Evolutionary conservation across 2,888 invertebrate species (phyloP).

Genomic region (Thereva unica): DNA sequence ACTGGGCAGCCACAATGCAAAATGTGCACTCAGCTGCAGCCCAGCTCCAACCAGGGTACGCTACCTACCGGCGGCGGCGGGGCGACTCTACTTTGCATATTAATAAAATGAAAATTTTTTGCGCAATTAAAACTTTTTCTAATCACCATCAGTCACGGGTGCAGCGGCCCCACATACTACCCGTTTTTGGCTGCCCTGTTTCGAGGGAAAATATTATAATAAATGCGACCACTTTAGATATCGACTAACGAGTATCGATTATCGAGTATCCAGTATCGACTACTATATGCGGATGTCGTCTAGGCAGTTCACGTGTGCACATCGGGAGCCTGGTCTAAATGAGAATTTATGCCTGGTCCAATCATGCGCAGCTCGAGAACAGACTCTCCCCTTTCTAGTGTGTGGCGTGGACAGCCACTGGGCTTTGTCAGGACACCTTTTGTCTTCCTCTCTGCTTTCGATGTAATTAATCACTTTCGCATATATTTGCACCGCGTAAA

Average conservation of each 20-base stretch:
- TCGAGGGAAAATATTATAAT: not conserved
- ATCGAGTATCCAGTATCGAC: too few relatives aligned
- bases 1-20: too few relatives aligned
- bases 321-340: slow-evolving; percentile 3
- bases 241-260: not conserved
- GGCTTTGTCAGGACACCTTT: slow-evolving; percentile 1
- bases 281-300: too few relatives aligned
- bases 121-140: slow-evolving; percentile 32
- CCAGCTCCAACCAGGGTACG: too few relatives aligned
- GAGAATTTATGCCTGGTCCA: slow-evolving; percentile 33
- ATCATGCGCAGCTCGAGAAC: not conserved
- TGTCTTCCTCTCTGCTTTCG: not conserved
- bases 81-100: slow-evolving; percentile 22
- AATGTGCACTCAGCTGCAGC: too few relatives aligned
- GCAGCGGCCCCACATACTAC: too few relatives aligned
- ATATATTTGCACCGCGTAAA: slow-evolving; percentile 2
- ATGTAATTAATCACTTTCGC: not conserved
- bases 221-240: not conserved
- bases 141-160: slow-evolving; percentile 16
- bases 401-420: not conserved
- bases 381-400: slow-evolving; percentile 2
- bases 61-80: too few relatives aligned
- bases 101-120: slow-evolving; percentile 31
- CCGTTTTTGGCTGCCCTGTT: not conserved
- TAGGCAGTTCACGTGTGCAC: not conserved